Evolutionary conservation across 2,888 invertebrate genomes (phyloP), one percentile per base, ranked within the genome.

Genomic region (Drosophila mettleri): DNA sequence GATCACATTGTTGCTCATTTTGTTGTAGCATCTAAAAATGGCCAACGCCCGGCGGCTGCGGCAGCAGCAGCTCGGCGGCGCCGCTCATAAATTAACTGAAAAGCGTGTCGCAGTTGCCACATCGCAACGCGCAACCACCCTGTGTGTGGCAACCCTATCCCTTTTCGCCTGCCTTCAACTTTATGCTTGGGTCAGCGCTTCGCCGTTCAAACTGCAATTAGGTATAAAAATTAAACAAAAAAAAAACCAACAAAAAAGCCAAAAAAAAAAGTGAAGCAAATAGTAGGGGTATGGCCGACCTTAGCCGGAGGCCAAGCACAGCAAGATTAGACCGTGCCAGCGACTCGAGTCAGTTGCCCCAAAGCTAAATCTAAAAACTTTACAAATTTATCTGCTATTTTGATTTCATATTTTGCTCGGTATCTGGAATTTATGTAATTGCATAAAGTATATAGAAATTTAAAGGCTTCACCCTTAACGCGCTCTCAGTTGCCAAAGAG

Each of bases 131-230:
- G 36, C 31, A 12, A 16, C 41, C 34, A 41, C 24, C 27, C 22
- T 36, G 3, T 16, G 18, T 14, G 24, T 14, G 36, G 51, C 71
- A 54, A 10, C 27, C 27, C 39, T 45, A 8, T 38, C 31, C n/a
- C 12, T 9, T 8, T 14, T 20, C 24, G 14, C 27, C 29, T 1
- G 27, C 14, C 22, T n/a, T n/a, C 20, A n/a, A 2, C 20, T 20
- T 27, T 10, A n/a, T 38, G 58, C 38, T n/a, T 39, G 43, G 69
- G 55, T 46, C 54, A 60, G 46, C 41, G 48, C 22, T 54, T 34
- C 29, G 18, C 59, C 62, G 57, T 24, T 72, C 66, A 72, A 82
- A 83, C 67, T 43, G 67, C 80, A 86, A 76, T 86, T 80, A 49
- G 22, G 41, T 51, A 67, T 53, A 63, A 55, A 76, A 76, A 79